These are phyloP conservation scores for Perodicticus potto DNA, from an alignment of 2,797 vertebrate genomes.

Conservation along the genomic window DNA sequence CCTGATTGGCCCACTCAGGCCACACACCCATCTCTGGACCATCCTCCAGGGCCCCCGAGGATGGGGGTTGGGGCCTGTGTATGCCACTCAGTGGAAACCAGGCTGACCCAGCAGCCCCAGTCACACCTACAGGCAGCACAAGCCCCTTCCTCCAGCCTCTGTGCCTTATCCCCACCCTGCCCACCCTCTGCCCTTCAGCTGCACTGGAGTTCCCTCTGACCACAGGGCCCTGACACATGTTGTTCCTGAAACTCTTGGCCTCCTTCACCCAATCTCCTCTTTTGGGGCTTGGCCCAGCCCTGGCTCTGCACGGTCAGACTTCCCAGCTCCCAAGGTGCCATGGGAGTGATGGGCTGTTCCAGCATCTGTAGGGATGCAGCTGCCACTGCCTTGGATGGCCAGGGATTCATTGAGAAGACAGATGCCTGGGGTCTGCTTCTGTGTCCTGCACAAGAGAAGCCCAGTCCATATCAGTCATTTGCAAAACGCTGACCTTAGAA, in stretches of 20 bases:
- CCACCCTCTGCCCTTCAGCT: not conserved
- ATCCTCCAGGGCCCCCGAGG: not conserved
- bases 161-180: too few relatives aligned
- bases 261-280: not conserved
- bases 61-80: too few relatives aligned
- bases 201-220: not conserved
- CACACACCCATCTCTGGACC: not conserved
- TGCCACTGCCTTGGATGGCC: too few relatives aligned
- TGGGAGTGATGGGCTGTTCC: not conserved
- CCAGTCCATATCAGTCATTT: accelerated
- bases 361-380: accelerated
- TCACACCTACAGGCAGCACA: too few relatives aligned
- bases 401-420: accelerated
- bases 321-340: too few relatives aligned
- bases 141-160: too few relatives aligned
- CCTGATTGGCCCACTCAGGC: too few relatives aligned
- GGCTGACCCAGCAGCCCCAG: accelerated
- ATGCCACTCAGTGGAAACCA: not conserved
- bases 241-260: not conserved
- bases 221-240: not conserved
- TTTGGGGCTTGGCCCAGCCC: not conserved
- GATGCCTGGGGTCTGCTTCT: accelerated
- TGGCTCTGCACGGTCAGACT: not conserved
- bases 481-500: too few relatives aligned
- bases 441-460: accelerated